Base-by-base conservation (phyloP, 2,797 vertebrate species). In the Pseudotriccus pelzelni region DNA sequence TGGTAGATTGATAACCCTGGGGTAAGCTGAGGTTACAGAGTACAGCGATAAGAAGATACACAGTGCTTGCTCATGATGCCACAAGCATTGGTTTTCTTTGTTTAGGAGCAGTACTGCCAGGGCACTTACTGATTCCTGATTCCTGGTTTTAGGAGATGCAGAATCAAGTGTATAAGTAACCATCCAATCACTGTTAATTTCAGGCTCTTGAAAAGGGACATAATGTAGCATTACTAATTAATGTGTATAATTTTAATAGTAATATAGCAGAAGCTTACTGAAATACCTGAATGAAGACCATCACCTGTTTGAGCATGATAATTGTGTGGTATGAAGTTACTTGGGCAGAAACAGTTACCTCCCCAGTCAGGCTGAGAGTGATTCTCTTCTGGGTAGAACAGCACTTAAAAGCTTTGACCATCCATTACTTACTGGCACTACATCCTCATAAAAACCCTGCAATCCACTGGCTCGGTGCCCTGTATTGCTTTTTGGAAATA, bases 401-500 rank as follows among this genome's bases (percentile, higher is more conserved):
- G 47, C 23, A 36, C 12, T 81, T 68, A 70, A 66, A 74, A 49
- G 27, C 39, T 89, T 80, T 93, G 74, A 64, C 62, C n/a, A 41
- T 37, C 52, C 43, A 46, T 74, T 52, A 79, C 46, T 60, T 75
- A 73, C 22, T 84, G 81, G 36, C n/a, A 34, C 22, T 58, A 43
- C 46, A 55, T n/a, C 14, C 66, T 75, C 69, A 67, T 32, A 86
- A 59, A 94, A 87, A 12, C 14, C 32, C 22, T 66, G 25, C 66
- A 83, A 32, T 30, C 64, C 19, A 4, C 63, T 87, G 39, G 24
- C 77, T 84, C 41, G 55, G 20, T 58, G 60, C 68, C 60, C 25
- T 58, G 58, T 37, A 69, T 39, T 60, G 36, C 46, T 88, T 85
- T 92, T 91, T 4, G 37, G 79, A 89, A 92, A 93, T 49, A 93